Base-by-base conservation (phyloP, 2,113 vertebrate genomes). In the Herpetotheres cachinnans region DNA sequence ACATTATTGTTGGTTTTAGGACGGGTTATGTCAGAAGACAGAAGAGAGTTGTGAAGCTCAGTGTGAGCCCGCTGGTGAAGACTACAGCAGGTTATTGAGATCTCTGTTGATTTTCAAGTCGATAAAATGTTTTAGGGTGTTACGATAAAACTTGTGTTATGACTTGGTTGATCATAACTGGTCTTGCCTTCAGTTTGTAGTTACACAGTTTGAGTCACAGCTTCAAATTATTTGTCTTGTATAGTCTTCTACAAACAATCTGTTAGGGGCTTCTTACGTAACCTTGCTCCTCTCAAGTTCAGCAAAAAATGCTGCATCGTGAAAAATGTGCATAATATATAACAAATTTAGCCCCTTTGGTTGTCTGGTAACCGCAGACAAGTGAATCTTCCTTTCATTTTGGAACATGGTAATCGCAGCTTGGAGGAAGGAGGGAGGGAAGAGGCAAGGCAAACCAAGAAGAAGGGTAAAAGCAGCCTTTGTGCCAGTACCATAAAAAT, bases 261-360 rank as follows among this genome's bases (percentile, higher is more conserved):
- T 97, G 93, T 85, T 88, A 49, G 58, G 87, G 92, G 87, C 9
- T 95, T 36, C 93, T 97, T 96, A 96, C 70, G 96, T 88, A 95
- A 97, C 70, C 11, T 67, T 34, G 63, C 90, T 93, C 84, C 93
- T 94, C 93, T 82, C 82, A 44, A 97, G 87, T 88, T 96, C 96
- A 96, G 95, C 44, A 69, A 80, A 96, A 97, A 95, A 90, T 72
- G 95, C 92, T 92, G 90, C 93, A 61, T 93, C 7, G 62, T 82
- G 92, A 93, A 96, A 83, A 93, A 56, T 92, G 73, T 91, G 93
- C 96, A 90, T 91, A 93, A 95, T 82, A 70, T 86, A 65, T 9
- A 65, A 95, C 73, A 96, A 95, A 96, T 91, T 85, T 90, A 96
- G 92, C 92, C 90, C 86, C 71, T 89, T 65, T 77, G 82, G n/a